phyloP scores from a whole-genome alignment of 2,113 vertebrate species.

The Scartelaos histophorus region DNA sequence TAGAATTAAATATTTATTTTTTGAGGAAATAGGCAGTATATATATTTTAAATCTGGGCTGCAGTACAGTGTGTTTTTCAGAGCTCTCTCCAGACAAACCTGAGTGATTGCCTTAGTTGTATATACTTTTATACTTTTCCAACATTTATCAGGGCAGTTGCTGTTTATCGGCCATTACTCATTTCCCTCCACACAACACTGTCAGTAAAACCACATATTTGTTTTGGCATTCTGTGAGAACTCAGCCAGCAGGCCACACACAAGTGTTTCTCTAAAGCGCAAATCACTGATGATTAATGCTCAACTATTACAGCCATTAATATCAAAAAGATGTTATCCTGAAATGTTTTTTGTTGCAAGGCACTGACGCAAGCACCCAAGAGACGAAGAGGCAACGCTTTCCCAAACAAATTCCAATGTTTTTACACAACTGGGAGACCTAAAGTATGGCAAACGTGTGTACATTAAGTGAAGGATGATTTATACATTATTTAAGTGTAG shows the following conservation, averaged over 20 bases:
- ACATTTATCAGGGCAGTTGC: background rate
- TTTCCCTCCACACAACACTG: constrained; percentile 33
- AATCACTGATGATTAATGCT: constrained; percentile 29
- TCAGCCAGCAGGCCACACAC: constrained; percentile 4
- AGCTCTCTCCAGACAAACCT: background rate
- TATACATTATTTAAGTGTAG: constrained; percentile 30
- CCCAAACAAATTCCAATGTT: background rate
- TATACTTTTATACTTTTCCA: background rate
- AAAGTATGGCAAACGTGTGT: background rate
- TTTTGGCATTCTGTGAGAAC: constrained; percentile 18
- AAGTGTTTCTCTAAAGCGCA: constrained; percentile 26
- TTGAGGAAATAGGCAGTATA: too few species aligned
- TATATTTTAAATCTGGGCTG: too few species aligned
- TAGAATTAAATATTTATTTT: too few species aligned
- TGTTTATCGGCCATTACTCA: constrained; percentile 3
- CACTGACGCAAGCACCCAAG: background rate
- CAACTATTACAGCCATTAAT: background rate
- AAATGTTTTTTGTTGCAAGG: constrained; percentile 1
- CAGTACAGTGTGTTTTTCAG: background rate
- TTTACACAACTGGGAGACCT: background rate
- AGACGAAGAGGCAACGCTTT: background rate
- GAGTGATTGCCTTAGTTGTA: background rate
- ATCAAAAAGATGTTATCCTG: background rate
- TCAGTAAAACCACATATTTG: constrained; percentile 4
- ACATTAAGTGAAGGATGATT: constrained; percentile 8